These are phyloP conservation scores for Pseudomyrmex flavicornis DNA, from an alignment of 1,140 invertebrate genomes.

Conservation along the genomic window DNA sequence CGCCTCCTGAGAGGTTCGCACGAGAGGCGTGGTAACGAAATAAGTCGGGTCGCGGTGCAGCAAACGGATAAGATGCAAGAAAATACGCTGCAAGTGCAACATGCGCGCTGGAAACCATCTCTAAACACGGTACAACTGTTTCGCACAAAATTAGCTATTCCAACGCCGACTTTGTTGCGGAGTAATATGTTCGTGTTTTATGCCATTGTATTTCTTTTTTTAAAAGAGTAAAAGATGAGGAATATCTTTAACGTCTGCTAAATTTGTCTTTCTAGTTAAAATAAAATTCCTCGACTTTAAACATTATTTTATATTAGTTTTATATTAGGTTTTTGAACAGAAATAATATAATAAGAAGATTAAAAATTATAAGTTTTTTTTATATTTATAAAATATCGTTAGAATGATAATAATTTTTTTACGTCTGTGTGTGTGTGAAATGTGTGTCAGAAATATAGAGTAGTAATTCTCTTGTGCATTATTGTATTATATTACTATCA, in stretches of 20 bases:
- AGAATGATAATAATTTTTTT: not conserved
- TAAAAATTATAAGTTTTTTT: too few relatives aligned
- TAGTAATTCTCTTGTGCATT: not conserved
- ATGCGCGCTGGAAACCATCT: slow-evolving; percentile 26
- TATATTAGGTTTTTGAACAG: too few relatives aligned
- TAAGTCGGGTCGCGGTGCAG: slow-evolving; percentile 23
- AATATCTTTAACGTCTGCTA: not conserved
- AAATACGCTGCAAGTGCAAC: not conserved
- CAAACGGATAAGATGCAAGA: not conserved
- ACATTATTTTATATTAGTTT: not conserved
- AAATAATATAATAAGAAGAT: too few relatives aligned
- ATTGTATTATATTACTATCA: slow-evolving; percentile 1
- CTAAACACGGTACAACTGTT: slow-evolving; percentile 20
- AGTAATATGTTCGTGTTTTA: slow-evolving; percentile 19
- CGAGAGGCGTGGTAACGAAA: slow-evolving; percentile 42
- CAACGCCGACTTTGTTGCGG: slow-evolving; percentile 6
- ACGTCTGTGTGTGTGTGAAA: not conserved
- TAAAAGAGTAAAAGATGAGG: not conserved
- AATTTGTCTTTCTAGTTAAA: not conserved
- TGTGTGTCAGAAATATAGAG: not conserved
- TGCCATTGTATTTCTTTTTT: not conserved
- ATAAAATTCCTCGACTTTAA: not conserved
- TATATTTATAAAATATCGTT: too few relatives aligned
- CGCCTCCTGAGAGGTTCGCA: slow-evolving; percentile 34
- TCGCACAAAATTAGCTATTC: slow-evolving; percentile 55